Conservation (phyloP, 2,797 vertebrate genomes). For the Gymnothorax reevesii region DNA sequence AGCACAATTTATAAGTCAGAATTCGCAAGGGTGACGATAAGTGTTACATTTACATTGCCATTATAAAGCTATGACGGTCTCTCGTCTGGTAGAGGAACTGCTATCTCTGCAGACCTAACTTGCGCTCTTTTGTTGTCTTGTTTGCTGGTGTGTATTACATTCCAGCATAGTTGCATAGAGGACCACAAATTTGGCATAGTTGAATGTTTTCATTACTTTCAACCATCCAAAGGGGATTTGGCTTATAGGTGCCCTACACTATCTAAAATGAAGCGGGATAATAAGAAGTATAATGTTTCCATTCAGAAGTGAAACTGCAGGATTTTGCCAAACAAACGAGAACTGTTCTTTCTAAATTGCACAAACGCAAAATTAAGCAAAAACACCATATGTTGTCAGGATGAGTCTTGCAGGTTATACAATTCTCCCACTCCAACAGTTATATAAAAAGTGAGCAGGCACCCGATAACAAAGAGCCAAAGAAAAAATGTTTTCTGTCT, state of each 20-base stretch:
- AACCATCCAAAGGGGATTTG: not conserved
- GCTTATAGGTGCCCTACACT: not conserved
- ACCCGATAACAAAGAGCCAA: not conserved
- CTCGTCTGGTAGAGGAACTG: not conserved
- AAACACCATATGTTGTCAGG: not conserved
- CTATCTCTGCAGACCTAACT: not conserved
- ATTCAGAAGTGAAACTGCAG: not conserved
- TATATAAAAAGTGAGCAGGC: not conserved
- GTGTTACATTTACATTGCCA: slow-evolving; percentile 6
- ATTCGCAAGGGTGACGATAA: not conserved
- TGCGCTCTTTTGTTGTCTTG: not conserved
- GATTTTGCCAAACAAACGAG: not conserved
- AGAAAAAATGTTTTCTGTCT: not conserved
- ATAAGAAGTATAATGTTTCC: not conserved
- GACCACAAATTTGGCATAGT: not conserved
- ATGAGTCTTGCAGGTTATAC: not conserved
- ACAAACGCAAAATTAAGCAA: not conserved
- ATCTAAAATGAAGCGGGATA: not conserved
- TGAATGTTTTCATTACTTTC: not conserved
- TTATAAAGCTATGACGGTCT: slow-evolving; percentile 1
- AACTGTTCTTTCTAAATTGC: not conserved
- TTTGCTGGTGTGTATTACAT: not conserved
- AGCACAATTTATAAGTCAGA: not conserved
- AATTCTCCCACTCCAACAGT: not conserved
- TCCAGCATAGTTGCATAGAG: not conserved